These are phyloP conservation scores for Cladorhizidae sp. DNA, from an alignment of 37 sponge, comb jelly and placozoan species.

Conservation along the genomic window DNA sequence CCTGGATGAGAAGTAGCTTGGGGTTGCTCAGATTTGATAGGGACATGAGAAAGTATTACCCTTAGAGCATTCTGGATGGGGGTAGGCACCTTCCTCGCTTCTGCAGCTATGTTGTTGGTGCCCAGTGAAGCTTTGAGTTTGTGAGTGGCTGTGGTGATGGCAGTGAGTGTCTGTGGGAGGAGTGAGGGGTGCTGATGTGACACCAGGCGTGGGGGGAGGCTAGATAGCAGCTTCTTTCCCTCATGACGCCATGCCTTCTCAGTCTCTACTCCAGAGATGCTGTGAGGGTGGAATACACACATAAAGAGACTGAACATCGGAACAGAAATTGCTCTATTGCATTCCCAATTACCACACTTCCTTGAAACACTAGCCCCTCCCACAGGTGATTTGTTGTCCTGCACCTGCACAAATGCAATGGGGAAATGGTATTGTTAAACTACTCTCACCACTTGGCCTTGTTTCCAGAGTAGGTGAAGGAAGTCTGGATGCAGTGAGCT, in stretches of 20 bases:
- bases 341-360: too few relatives aligned
- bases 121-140: background rate
- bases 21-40: background rate
- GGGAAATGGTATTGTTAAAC: too few relatives aligned
- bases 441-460: too few relatives aligned
- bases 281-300: background rate
- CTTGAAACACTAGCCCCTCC: too few relatives aligned
- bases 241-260: constrained; percentile 49
- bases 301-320: too few relatives aligned
- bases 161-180: constrained; percentile 31
- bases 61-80: constrained; percentile 45
- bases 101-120: background rate
- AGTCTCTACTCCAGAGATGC: constrained; percentile 24
- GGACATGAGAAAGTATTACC: constrained; percentile 35
- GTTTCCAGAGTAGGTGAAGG: too few relatives aligned
- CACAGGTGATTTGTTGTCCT: too few relatives aligned
- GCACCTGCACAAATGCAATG: too few relatives aligned
- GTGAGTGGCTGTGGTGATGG: constrained; percentile 8
- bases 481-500: too few relatives aligned
- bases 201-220: constrained; percentile 17
- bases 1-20: background rate
- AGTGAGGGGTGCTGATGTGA: constrained; percentile 13
- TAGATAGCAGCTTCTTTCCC: constrained; percentile 40
- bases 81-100: constrained; percentile 11
- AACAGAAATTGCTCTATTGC: too few relatives aligned